Evolutionary conservation across 2,797 vertebrate genomes (phyloP).

Genomic region (Atherinosoma microstoma): DNA sequence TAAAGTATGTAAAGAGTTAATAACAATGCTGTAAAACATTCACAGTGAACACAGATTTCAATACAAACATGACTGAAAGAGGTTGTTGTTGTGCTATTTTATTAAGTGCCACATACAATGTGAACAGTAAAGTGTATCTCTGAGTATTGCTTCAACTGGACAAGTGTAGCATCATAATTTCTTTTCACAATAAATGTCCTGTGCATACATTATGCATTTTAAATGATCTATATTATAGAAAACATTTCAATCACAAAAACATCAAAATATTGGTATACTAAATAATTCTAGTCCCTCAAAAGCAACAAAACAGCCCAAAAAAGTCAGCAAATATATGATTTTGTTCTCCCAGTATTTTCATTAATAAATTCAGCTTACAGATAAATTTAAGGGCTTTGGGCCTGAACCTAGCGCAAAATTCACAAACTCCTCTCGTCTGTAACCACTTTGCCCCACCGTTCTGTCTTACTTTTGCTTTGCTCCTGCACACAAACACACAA

Average conservation of each 20-base stretch:
- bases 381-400: slow-evolving; percentile 51
- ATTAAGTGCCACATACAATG: slow-evolving; percentile 78
- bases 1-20: background rate
- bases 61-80: slow-evolving; percentile 38
- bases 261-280: slow-evolving; percentile 70
- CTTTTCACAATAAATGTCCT: slow-evolving; percentile 68
- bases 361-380: slow-evolving; percentile 60
- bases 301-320: slow-evolving; percentile 68
- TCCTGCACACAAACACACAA: slow-evolving; percentile 15
- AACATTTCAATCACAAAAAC: slow-evolving; percentile 74
- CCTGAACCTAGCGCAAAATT: slow-evolving; percentile 47
- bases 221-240: slow-evolving; percentile 64
- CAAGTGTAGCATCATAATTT: slow-evolving; percentile 55
- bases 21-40: background rate
- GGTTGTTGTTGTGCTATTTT: slow-evolving; percentile 74
- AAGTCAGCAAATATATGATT: slow-evolving; percentile 47
- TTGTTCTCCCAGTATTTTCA: slow-evolving; percentile 30
- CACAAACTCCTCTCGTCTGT: slow-evolving; percentile 39
- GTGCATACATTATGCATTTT: slow-evolving; percentile 69
- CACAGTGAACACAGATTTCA: slow-evolving; percentile 5
- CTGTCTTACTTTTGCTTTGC: background rate
- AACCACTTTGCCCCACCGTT: slow-evolving; percentile 18
- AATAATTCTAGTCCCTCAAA: slow-evolving; percentile 75
- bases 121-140: slow-evolving; percentile 68
- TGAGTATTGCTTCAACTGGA: slow-evolving; percentile 62